Evolutionary conservation across 2,888 invertebrate species (phyloP).

Genomic region (Agrypnus murinus): DNA sequence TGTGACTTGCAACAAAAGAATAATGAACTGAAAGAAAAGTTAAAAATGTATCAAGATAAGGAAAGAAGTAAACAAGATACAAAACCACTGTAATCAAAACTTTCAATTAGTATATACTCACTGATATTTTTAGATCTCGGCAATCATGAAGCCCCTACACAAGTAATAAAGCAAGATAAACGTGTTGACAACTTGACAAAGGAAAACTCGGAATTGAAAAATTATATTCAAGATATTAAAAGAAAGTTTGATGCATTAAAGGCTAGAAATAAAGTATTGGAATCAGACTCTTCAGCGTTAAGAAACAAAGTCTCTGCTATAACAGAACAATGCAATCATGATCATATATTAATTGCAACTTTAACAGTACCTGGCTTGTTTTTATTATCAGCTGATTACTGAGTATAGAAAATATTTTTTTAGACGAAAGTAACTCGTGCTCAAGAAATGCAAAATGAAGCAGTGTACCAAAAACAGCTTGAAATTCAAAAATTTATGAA

Average conservation of each 20-base stretch:
- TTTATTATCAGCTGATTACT: no score
- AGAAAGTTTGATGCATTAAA: conserved; percentile 79
- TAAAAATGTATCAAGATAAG: conserved; percentile 67
- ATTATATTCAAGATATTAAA: conserved; percentile 76
- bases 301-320: conserved; percentile 77
- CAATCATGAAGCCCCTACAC: conserved; percentile 20
- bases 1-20: conserved; percentile 80
- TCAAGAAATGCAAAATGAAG: conserved; percentile 73
- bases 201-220: conserved; percentile 74
- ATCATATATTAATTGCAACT: conserved; percentile 77
- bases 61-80: conserved; percentile 37
- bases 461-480: conserved; percentile 72
- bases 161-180: conserved; percentile 54
- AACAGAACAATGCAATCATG: conserved; percentile 78
- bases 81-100: neutral
- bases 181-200: conserved; percentile 75
- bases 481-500: conserved; percentile 70
- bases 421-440: conserved; percentile 71
- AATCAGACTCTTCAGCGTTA: conserved; percentile 76
- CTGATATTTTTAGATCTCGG: neutral
- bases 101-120: no score
- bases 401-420: no score
- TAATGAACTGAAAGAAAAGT: conserved; percentile 78
- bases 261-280: conserved; percentile 81
- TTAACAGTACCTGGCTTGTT: conserved; percentile 73